Evolutionary conservation across 2,888 invertebrate genomes (phyloP).

Genomic region (Tetranychus piercei): DNA sequence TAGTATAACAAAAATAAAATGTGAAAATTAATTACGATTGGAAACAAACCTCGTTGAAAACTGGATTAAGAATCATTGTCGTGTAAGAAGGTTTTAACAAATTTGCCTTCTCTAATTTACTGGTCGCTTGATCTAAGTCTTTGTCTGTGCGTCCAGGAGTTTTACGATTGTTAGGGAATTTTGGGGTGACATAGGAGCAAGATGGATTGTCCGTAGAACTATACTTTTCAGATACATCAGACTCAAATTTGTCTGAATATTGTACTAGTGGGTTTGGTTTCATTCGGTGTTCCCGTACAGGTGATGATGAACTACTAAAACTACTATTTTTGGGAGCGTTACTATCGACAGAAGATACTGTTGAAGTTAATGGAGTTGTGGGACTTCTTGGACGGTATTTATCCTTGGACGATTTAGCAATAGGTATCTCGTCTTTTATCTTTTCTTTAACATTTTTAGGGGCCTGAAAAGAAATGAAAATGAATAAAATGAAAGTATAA

Average conservation of each 20-base stretch:
- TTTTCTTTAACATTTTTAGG: background rate
- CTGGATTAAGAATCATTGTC: conserved; percentile 8
- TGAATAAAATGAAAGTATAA: background rate
- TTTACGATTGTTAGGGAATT: background rate
- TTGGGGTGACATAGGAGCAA: background rate
- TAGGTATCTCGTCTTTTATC: background rate
- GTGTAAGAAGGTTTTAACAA: background rate
- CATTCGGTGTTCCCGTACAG: background rate
- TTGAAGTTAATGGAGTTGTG: background rate
- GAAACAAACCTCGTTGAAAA: conserved; percentile 20
- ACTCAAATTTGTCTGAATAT: background rate
- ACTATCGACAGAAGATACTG: background rate
- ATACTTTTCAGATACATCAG: background rate
- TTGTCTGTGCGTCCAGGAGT: background rate
- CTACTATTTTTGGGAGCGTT: conserved; percentile 2
- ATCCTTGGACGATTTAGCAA: background rate
- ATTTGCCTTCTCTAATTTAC: background rate
- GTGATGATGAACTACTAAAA: background rate
- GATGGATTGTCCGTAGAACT: background rate
- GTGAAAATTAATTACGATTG: background rate
- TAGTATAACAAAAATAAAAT: background rate
- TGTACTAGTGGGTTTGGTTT: conserved; percentile 5
- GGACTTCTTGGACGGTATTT: conserved; percentile 1
- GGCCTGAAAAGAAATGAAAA: background rate
- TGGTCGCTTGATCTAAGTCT: background rate